Evolutionary conservation across 2,113 vertebrate species (phyloP).

Genomic region (Channa maculata): DNA sequence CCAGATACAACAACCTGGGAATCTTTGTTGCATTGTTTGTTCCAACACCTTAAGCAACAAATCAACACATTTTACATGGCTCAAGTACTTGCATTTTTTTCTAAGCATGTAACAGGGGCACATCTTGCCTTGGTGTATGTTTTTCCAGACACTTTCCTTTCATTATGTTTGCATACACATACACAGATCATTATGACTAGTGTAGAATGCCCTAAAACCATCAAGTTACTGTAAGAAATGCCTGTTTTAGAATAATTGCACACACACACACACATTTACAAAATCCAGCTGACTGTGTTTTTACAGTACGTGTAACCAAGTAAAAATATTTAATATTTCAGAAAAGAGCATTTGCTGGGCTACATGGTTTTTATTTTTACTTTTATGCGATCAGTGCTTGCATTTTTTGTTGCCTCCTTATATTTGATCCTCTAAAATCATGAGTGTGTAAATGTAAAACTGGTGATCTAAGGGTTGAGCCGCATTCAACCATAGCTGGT

Average conservation of each 20-base stretch:
- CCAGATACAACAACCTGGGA: constrained; percentile 78
- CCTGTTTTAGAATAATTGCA: constrained; percentile 19
- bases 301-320: constrained; percentile 13
- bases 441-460: constrained; percentile 4
- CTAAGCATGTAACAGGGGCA: constrained; percentile 58
- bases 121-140: constrained; percentile 45
- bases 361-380: constrained; percentile 12
- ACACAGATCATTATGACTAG: constrained; percentile 55
- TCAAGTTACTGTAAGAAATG: constrained; percentile 15
- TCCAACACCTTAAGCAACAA: constrained; percentile 75
- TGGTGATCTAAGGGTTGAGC: constrained; percentile 33
- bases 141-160: constrained; percentile 51
- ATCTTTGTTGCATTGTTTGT: constrained; percentile 82
- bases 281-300: constrained; percentile 21
- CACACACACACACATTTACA: not conserved
- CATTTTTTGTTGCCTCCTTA: constrained; percentile 7
- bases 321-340: constrained; percentile 2
- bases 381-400: constrained; percentile 1
- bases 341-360: too few species aligned
- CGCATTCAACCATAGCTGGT: constrained; percentile 31
- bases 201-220: constrained; percentile 14
- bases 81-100: constrained; percentile 59
- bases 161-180: constrained; percentile 57
- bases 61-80: constrained; percentile 74
- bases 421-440: constrained; percentile 20